Conservation (phyloP, 2,888 invertebrate species). For the Phymatocera aterrima region DNA sequence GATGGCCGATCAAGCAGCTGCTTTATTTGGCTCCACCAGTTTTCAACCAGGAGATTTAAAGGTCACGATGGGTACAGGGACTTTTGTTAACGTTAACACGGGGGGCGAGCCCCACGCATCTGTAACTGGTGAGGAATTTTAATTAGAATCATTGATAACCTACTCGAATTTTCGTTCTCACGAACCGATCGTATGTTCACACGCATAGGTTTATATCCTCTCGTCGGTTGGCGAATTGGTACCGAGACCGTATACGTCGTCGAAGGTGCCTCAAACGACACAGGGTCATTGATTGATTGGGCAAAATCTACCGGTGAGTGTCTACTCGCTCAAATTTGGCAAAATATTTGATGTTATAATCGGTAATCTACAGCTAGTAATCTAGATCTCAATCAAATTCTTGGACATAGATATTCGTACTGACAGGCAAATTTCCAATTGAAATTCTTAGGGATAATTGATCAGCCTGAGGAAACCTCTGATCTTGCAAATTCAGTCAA, state of each 20-base stretch:
- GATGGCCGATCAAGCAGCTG: slow-evolving; percentile 93
- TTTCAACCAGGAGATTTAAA: slow-evolving; percentile 88
- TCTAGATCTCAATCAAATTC: not conserved
- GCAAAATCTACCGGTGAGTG: slow-evolving; percentile 81
- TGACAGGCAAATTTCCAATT: too few relatives aligned
- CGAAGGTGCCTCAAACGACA: slow-evolving; percentile 93
- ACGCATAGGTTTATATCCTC: slow-evolving; percentile 93
- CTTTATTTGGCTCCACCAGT: slow-evolving; percentile 92
- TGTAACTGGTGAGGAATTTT: slow-evolving; percentile 80
- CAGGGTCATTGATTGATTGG: slow-evolving; percentile 93
- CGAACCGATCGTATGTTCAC: not conserved
- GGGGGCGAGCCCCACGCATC: slow-evolving; percentile 87
- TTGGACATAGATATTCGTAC: not conserved
- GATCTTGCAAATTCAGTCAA: slow-evolving; percentile 82
- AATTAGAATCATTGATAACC: not conserved
- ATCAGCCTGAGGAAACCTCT: slow-evolving; percentile 81
- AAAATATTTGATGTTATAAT: not conserved
- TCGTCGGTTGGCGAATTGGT: slow-evolving; percentile 90
- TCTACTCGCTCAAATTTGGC: not conserved
- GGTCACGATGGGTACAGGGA: slow-evolving; percentile 94
- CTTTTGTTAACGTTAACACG: slow-evolving; percentile 91
- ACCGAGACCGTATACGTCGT: slow-evolving; percentile 83
- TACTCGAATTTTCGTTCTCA: not conserved
- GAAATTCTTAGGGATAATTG: slow-evolving; percentile 79
- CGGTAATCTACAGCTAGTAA: too few relatives aligned